phyloP scores from a whole-genome alignment of 2,113 vertebrate species.

The Macrotus californicus region DNA sequence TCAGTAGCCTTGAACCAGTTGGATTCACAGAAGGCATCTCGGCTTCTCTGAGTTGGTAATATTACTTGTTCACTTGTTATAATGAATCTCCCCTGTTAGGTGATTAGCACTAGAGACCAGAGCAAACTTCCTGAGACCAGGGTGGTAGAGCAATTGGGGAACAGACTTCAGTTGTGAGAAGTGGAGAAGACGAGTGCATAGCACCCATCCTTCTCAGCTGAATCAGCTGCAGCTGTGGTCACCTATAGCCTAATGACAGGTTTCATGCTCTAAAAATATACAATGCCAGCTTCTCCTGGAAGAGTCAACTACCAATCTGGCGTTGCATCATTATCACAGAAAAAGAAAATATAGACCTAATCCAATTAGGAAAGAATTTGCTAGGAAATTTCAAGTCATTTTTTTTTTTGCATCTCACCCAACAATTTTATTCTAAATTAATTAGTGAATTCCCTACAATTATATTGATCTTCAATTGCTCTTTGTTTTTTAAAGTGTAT shows the following conservation, averaged over 20 bases:
- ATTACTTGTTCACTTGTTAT: not conserved
- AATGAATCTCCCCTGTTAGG: not conserved
- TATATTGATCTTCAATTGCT: too few species aligned
- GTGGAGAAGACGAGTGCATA: not conserved
- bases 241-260: not conserved
- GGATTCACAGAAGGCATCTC: constrained; percentile 29
- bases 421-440: too few species aligned
- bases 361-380: not conserved
- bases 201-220: not conserved
- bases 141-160: not conserved
- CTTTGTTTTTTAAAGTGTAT: too few species aligned
- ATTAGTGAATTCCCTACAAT: too few species aligned
- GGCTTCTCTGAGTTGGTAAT: constrained; percentile 18
- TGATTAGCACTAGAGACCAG: not conserved
- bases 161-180: not conserved
- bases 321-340: not conserved
- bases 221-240: not conserved
- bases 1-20: constrained; percentile 43
- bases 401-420: too few species aligned
- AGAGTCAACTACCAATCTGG: not conserved
- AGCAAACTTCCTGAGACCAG: not conserved
- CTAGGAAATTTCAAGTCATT: not conserved
- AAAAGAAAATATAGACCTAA: not conserved
- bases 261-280: not conserved
- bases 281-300: not conserved